phyloP scores from a whole-genome alignment of 2,888 invertebrate genomes.

The Papilio gigon region DNA sequence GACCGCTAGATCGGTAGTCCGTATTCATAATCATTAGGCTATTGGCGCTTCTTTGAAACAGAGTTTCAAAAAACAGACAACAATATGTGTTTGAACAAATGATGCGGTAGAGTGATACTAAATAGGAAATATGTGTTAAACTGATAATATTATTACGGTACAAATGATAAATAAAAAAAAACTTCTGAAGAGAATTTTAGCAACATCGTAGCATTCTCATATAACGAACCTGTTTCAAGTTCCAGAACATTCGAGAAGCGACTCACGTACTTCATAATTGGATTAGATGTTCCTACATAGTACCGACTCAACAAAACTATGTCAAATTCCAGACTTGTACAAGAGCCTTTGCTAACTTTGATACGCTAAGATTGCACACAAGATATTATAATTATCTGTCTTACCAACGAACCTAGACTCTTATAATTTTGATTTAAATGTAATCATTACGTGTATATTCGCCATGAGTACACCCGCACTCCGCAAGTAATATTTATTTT shows the following conservation, averaged over 20 bases:
- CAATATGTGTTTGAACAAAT: no score
- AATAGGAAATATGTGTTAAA: neutral
- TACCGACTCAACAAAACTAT: slow-evolving; percentile 2
- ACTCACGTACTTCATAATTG: slow-evolving; percentile 19
- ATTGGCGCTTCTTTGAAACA: no score
- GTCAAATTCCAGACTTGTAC: slow-evolving; percentile 1
- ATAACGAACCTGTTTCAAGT: slow-evolving; percentile 18
- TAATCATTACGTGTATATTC: no score
- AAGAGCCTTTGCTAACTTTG: neutral
- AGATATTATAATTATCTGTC: neutral
- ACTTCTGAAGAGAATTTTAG: neutral
- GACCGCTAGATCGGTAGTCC: no score
- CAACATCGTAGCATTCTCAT: no score
- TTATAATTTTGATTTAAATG: neutral
- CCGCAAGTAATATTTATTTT: no score
- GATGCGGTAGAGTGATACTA: no score
- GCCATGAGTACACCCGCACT: no score
- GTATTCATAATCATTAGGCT: no score
- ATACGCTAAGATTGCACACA: neutral
- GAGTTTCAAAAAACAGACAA: no score
- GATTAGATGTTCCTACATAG: slow-evolving; percentile 13
- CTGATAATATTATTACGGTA: neutral
- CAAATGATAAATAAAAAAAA: neutral
- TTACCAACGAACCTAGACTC: neutral
- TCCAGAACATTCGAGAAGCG: neutral